Base-by-base conservation (phyloP, 92 coral and sea anemone genomes). In the Anthopleura xanthogrammica region DNA sequence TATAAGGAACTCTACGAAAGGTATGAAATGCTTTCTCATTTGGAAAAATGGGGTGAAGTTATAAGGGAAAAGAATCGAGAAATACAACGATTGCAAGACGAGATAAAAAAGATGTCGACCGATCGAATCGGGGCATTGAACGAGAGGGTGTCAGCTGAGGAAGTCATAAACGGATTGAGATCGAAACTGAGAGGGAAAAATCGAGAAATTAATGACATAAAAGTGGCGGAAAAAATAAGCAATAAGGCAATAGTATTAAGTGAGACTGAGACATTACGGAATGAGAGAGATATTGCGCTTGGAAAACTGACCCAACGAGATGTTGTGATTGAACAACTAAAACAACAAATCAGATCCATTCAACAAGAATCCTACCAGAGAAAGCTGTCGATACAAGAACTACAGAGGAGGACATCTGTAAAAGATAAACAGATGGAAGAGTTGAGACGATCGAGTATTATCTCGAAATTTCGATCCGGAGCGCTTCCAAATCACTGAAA, bases 201-300 rank as follows among this genome's bases (percentile, higher is more conserved):
- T 7, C 86, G 89, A 5, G 87, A 94, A 72, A 90, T 97, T 20
- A 82, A 73, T 70, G 90, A 92, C 36, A 81, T 88, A 54, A 92
- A 89, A 41, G 80, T 86, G 56, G 87, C 93, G 68, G 99, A 94
- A 84, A 87, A 87, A 84, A 74, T 93, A 58, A 94, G 88, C 56
- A 92, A 94, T 73, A 97, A 94, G 77, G 95, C 98, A 16, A 86
- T 85, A 68, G 84, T 97, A 73, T 91, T 95, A 57, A 79, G 88
- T 62, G 99, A 94, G 87, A 97, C 99, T 39, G 98, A 94, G 60
- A 87, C 87, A 41, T 77, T 94, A 46, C 94, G 99, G 22, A 89
- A 80, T 62, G 99, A 97, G 83, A 80, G 95, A 4, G 91, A 90
- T 76, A 89, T 79, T 17, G 91, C 98, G 0, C 86, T 90, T 1